Evolutionary conservation across 2,797 vertebrate species (phyloP).

Genomic region (Streptopelia turtur): DNA sequence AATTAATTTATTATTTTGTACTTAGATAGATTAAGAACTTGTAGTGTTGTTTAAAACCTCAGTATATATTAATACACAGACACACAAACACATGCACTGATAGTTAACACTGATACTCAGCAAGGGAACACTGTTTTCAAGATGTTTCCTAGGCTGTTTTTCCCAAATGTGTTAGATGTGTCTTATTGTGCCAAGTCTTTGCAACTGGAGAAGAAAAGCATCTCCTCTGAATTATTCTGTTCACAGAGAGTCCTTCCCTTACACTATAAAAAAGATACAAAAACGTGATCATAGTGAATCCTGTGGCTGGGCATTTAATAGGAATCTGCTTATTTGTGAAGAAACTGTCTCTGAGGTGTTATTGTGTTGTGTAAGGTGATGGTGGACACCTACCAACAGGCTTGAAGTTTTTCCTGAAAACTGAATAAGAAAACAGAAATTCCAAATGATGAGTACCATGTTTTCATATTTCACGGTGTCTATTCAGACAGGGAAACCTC

Average conservation of each 20-base stretch:
- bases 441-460: neutral
- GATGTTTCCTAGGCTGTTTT: neutral
- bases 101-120: neutral
- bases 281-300: neutral
- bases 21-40: neutral
- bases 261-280: neutral
- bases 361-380: neutral
- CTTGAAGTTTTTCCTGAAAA: neutral
- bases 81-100: neutral
- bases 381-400: neutral
- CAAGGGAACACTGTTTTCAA: neutral
- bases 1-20: neutral
- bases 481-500: neutral
- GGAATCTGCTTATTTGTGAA: neutral
- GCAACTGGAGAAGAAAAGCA: neutral
- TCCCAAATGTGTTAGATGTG: neutral
- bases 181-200: conserved; percentile 1
- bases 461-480: neutral
- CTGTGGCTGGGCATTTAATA: neutral
- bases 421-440: neutral
- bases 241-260: neutral
- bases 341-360: neutral
- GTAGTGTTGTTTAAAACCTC: neutral
- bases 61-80: neutral
- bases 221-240: neutral